Evolutionary conservation across 1,140 invertebrate species (phyloP).

Genomic region (Sweltsa coloradensis): DNA sequence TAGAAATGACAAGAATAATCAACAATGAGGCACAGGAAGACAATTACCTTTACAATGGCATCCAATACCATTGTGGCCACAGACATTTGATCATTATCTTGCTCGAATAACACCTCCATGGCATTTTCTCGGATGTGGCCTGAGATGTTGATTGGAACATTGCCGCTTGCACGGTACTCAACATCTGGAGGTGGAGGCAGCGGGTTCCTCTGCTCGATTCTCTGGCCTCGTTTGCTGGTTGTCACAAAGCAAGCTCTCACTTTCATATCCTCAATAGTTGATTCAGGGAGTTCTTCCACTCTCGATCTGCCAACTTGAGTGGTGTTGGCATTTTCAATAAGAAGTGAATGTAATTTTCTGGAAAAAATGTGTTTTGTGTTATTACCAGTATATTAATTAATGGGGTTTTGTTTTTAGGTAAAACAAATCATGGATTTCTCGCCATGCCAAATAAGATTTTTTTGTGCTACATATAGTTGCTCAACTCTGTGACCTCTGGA

Average conservation of each 20-base stretch:
- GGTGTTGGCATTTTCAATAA: too few relatives aligned
- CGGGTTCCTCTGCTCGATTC: slow-evolving; percentile 35
- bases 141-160: slow-evolving; percentile 41
- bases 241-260: slow-evolving; percentile 74
- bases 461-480: too few relatives aligned
- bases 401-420: too few relatives aligned
- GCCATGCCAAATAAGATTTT: too few relatives aligned
- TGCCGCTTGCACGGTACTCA: slow-evolving; percentile 54
- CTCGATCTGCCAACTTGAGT: too few relatives aligned
- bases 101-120: slow-evolving; percentile 73
- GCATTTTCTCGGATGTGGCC: slow-evolving; percentile 63
- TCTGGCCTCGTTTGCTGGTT: slow-evolving; percentile 49
- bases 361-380: too few relatives aligned
- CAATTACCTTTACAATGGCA: slow-evolving; percentile 54
- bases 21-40: slow-evolving; percentile 1
- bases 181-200: slow-evolving; percentile 42
- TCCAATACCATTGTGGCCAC: slow-evolving; percentile 75
- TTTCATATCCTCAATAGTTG: slow-evolving; percentile 56
- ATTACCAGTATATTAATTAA: too few relatives aligned
- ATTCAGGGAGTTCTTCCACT: slow-evolving; percentile 36
- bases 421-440: too few relatives aligned
- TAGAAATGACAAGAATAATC: too few relatives aligned
- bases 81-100: slow-evolving; percentile 71
- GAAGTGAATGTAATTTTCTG: too few relatives aligned
- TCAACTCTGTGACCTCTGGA: too few relatives aligned